A percentile compares a stretch with the other conserved stretches of the same genome.
phyloP scores from a whole-genome alignment of 2,888 invertebrate genomes.

The Plebejus anna region DNA sequence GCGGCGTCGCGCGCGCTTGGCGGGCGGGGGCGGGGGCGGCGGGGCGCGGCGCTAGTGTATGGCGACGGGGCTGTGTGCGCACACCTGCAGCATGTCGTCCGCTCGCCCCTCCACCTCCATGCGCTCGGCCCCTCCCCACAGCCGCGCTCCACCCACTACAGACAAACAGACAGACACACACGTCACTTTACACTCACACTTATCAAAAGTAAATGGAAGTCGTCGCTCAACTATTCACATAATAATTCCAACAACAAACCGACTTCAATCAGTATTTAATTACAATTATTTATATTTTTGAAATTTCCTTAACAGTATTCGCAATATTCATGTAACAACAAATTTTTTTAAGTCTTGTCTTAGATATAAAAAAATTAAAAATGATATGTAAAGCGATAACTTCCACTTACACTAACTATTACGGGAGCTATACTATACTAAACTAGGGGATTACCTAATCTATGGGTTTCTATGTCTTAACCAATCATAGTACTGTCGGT shows the following conservation, averaged over 20 bases:
- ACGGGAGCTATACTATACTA: constrained; percentile 12
- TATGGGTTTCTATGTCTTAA: constrained; percentile 23
- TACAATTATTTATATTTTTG: too few relatives aligned
- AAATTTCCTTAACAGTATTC: too few relatives aligned
- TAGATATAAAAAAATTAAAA: too few relatives aligned
- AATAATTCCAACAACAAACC: background rate
- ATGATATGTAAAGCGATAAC: background rate
- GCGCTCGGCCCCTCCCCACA: constrained; percentile 84
- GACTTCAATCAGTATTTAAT: background rate
- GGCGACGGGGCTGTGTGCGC: constrained; percentile 93
- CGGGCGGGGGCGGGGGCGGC: constrained; percentile 31
- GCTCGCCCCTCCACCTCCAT: constrained; percentile 79
- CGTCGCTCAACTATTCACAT: background rate
- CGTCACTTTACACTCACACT: constrained; percentile 25
- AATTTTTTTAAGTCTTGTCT: too few relatives aligned
- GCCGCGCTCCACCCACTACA: constrained; percentile 55
- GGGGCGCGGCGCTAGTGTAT: constrained; percentile 81
- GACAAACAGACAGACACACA: constrained; percentile 14
- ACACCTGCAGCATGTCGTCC: constrained; percentile 88
- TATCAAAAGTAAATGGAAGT: constrained; percentile 26
- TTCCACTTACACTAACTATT: constrained; percentile 1
- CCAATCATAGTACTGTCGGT: background rate
- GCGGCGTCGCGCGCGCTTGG: constrained; percentile 15
- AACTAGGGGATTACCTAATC: constrained; percentile 22
- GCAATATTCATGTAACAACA: too few relatives aligned